Evolutionary conservation across 2,113 vertebrate genomes (phyloP).

Genomic region (Thamnaconus septentrionalis): DNA sequence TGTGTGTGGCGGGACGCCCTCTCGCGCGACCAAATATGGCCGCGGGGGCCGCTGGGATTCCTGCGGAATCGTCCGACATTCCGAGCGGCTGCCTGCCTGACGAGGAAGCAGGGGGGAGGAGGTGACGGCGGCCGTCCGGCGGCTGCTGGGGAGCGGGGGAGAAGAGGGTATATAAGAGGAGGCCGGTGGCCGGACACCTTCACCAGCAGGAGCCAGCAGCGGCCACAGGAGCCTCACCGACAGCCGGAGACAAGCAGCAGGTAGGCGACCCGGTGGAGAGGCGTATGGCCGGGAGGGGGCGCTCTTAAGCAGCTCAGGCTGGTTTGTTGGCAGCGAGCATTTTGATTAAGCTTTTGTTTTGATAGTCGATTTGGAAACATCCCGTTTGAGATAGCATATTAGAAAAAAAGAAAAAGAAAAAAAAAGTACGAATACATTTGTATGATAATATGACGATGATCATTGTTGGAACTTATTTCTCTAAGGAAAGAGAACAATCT

Average conservation of each 20-base stretch:
- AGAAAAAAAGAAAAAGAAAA: no score
- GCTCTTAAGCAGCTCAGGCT: neutral
- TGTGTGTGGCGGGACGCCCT: conserved; percentile 24
- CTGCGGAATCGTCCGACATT: conserved; percentile 57
- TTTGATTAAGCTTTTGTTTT: no score
- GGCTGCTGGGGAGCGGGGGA: conserved; percentile 20
- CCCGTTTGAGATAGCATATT: no score
- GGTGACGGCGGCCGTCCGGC: conserved; percentile 7
- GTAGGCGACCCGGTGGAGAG: conserved; percentile 43
- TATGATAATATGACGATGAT: no score
- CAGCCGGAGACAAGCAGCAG: conserved; percentile 50
- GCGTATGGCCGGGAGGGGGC: neutral
- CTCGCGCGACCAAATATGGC: conserved; percentile 88
- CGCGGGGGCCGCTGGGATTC: conserved; percentile 63
- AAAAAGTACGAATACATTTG: no score
- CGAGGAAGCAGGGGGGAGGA: conserved; percentile 22
- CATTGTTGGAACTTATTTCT: no score
- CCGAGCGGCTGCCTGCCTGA: conserved; percentile 26
- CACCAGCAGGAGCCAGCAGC: conserved; percentile 55
- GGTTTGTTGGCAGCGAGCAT: neutral
- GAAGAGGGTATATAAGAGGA: conserved; percentile 73
- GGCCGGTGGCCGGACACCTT: conserved; percentile 1
- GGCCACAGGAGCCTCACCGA: conserved; percentile 25
- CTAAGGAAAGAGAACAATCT: no score
- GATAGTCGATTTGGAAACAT: no score